Percentiles rank a stretch among this genome's conserved stretches.
Conservation (phyloP, 1,140 invertebrate genomes). For the Atta texana region DNA sequence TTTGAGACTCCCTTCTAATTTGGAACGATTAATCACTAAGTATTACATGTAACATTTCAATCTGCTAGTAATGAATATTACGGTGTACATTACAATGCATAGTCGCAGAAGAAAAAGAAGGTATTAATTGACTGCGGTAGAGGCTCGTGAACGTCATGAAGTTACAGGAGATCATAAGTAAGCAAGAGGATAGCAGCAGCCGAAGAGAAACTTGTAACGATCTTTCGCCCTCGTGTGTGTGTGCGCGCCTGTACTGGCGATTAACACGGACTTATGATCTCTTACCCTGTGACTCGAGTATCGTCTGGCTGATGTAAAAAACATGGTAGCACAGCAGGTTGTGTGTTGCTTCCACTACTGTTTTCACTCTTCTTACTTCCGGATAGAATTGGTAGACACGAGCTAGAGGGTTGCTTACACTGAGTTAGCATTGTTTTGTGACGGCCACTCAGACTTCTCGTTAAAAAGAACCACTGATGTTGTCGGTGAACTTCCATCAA, state of each 20-base stretch:
- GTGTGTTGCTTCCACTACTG: conserved; percentile 78
- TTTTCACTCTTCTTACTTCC: conserved; percentile 79
- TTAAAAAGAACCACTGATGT: conserved; percentile 80
- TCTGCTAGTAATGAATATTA: background rate
- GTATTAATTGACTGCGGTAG: conserved; percentile 1
- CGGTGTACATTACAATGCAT: no score
- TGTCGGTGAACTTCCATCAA: conserved; percentile 66
- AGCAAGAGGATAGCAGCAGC: conserved; percentile 59
- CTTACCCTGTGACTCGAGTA: conserved; percentile 80
- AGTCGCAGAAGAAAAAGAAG: background rate
- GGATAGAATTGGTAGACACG: conserved; percentile 70
- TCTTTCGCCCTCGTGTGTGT: conserved; percentile 54
- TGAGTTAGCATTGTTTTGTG: conserved; percentile 79
- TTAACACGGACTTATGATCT: conserved; percentile 67
- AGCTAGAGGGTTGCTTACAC: conserved; percentile 52
- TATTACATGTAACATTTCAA: background rate
- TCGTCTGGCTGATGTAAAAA: conserved; percentile 86
- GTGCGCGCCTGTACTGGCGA: conserved; percentile 61
- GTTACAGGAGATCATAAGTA: conserved; percentile 62
- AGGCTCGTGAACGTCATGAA: conserved; percentile 41
- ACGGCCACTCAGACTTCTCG: conserved; percentile 80
- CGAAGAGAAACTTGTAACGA: conserved; percentile 64
- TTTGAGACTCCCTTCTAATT: no score
- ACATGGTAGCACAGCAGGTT: conserved; percentile 80
- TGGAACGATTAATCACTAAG: no score